These are phyloP conservation scores for Geotrypetes seraphini DNA, from an alignment of 2,797 vertebrate species.

Conservation along the genomic window DNA sequence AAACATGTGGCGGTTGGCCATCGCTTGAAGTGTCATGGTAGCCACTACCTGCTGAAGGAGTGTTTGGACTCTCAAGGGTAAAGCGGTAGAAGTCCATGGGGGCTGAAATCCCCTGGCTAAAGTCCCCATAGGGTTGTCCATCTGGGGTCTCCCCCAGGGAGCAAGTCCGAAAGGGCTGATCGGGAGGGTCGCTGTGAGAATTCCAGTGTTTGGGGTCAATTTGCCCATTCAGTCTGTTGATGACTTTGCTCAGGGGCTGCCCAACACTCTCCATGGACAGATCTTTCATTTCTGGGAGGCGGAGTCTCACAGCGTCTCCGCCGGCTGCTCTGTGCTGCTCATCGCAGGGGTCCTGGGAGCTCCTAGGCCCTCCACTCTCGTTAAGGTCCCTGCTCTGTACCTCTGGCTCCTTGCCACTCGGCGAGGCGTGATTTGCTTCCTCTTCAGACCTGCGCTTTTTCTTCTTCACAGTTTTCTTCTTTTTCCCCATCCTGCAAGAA, in stretches of 20 bases:
- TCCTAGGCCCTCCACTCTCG: no score
- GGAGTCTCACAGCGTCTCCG: constrained; percentile 45
- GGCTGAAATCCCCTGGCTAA: constrained; percentile 52
- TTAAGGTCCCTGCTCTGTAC: not conserved
- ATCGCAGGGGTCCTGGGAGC: no score
- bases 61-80: constrained; percentile 82
- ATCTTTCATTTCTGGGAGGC: constrained; percentile 82
- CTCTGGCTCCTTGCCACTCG: rapidly evolving
- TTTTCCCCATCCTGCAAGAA: constrained; percentile 70
- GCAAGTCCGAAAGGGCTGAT: constrained; percentile 83
- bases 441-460: constrained; percentile 65
- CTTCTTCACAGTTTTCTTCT: constrained; percentile 76
- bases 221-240: constrained; percentile 70
- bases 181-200: constrained; percentile 18
- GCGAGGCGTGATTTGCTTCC: not conserved
- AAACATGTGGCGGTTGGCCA: constrained; percentile 78
- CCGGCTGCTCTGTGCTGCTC: not conserved
- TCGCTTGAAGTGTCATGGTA: constrained; percentile 87
- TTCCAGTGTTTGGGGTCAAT: constrained; percentile 50
- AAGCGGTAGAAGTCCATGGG: constrained; percentile 79
- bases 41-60: constrained; percentile 80
- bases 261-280: constrained; percentile 82
- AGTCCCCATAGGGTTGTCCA: constrained; percentile 36
- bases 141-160: constrained; percentile 68
- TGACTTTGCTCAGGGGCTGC: constrained; percentile 75